These are phyloP conservation scores for Hermodice carunculata DNA, from an alignment of 2,888 invertebrate genomes.

Conservation along the genomic window DNA sequence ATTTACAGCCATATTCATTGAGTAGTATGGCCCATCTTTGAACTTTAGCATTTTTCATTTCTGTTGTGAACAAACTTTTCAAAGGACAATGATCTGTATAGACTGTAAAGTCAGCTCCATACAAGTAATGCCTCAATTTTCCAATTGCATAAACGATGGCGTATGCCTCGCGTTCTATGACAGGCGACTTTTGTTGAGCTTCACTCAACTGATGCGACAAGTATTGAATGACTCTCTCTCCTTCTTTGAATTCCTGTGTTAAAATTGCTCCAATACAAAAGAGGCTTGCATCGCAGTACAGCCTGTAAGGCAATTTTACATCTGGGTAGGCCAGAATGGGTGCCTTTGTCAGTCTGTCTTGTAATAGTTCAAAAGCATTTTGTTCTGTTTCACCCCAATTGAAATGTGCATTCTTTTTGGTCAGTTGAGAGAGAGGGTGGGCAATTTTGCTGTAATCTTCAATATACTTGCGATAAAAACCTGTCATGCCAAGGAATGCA, in stretches of 20 bases:
- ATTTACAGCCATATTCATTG: not conserved
- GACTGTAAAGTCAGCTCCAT: not conserved
- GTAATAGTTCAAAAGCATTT: too few species aligned
- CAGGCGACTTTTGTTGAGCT: not conserved
- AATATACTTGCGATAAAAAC: too few species aligned
- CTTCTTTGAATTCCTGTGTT: not conserved
- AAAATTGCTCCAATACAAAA: not conserved
- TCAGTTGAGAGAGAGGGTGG: too few species aligned
- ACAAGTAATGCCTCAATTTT: constrained; percentile 8
- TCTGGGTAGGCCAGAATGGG: too few species aligned
- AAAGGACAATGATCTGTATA: constrained; percentile 3
- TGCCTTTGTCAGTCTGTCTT: too few species aligned
- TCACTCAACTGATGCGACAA: not conserved
- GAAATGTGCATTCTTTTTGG: too few species aligned
- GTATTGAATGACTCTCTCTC: not conserved
- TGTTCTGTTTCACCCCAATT: too few species aligned
- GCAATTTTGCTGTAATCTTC: too few species aligned
- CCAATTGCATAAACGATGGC: not conserved
- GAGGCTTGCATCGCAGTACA: too few species aligned
- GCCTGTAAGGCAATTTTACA: too few species aligned
- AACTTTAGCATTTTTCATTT: not conserved
- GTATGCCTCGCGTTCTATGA: not conserved
- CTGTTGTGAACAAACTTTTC: not conserved
- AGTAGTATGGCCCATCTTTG: constrained; percentile 6
- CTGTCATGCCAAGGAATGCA: too few species aligned